Evolutionary conservation across 2,113 vertebrate species (phyloP), one percentile per base, ranked within the genome.

Genomic region (Oreocharis arfaki): DNA sequence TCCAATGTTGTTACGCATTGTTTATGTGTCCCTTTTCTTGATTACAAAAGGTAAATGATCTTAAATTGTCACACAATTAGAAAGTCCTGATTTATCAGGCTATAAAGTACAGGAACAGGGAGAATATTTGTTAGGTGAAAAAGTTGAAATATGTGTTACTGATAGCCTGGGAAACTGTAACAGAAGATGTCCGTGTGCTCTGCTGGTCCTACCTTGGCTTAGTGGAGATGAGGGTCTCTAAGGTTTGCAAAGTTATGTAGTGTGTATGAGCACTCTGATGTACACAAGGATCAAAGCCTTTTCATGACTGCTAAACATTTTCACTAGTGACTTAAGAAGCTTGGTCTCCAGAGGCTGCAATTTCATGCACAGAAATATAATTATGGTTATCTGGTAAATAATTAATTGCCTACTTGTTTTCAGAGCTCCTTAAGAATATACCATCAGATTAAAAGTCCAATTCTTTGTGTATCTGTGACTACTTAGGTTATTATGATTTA

Each of bases 351-450:
- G 70, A 55, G 55, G 50, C 77, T 55, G 21, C 33, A 76, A 2
- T 82, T 77, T 88, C 59, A 70, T 77, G 42, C 47, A 37, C 39
- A 70, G 71, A 80, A 85, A 52, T 17, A 26, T 90, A 74, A 74
- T 93, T 91, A 73, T 57, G 32, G 26, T 57, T 94, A 50, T 96
- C 22, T 96, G 33, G 15, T 95, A 95, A 96, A 96, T 96, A 93
- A 96, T 97, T 89, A 13, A 88, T 80, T 88, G 13, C 24, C 7
- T 69, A 8, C 65, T 93, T 93, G 44, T 95, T 93, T 91, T 79
- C 46, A 67, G 87, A 94, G 35, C 35, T 95, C 16, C 37, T 4
- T 75, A 55, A 75, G 30, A 71, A 33, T 27, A 16, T 59, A 42
- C 23, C 7, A 89, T 85, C 61, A 82, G 13, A 83, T 73, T 93